Percentiles rank a stretch among this genome's conserved stretches.
Evolutionary conservation across 1,140 invertebrate species (phyloP).

Genomic region (Trachymyrmex septentrionalis): DNA sequence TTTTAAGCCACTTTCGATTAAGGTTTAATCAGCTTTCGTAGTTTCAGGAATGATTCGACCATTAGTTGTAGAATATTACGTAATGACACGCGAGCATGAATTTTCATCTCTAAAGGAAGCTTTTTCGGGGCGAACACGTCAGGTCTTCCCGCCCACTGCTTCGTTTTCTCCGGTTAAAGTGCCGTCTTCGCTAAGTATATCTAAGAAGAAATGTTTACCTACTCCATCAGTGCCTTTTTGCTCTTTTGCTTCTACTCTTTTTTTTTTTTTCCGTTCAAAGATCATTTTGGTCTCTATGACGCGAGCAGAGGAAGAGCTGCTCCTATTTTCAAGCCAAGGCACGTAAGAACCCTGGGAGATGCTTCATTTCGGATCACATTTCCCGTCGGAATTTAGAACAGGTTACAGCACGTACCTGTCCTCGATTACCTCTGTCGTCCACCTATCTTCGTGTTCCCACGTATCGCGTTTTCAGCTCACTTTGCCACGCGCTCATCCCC

Average conservation of each 20-base stretch:
- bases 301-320: not conserved
- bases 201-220: constrained; percentile 37
- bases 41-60: not conserved
- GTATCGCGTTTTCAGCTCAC: not conserved
- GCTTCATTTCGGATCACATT: constrained; percentile 40
- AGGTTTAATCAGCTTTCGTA: not conserved
- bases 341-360: constrained; percentile 33
- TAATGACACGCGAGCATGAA: not conserved
- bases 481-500: not conserved
- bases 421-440: constrained; percentile 7
- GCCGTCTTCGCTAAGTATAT: constrained; percentile 45
- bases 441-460: not conserved
- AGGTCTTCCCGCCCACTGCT: constrained; percentile 8
- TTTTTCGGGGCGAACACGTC: not conserved
- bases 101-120: constrained; percentile 36
- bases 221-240: constrained; percentile 29
- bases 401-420: constrained; percentile 11
- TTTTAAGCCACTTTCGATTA: not conserved
- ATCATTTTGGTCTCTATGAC: constrained; percentile 27
- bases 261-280: not conserved
- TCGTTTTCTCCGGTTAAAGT: not conserved
- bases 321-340: constrained; percentile 27
- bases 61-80: not conserved
- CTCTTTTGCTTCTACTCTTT: not conserved
- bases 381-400: constrained; percentile 26